phyloP scores from a whole-genome alignment of 2,113 vertebrate genomes.

The Indicator indicator region DNA sequence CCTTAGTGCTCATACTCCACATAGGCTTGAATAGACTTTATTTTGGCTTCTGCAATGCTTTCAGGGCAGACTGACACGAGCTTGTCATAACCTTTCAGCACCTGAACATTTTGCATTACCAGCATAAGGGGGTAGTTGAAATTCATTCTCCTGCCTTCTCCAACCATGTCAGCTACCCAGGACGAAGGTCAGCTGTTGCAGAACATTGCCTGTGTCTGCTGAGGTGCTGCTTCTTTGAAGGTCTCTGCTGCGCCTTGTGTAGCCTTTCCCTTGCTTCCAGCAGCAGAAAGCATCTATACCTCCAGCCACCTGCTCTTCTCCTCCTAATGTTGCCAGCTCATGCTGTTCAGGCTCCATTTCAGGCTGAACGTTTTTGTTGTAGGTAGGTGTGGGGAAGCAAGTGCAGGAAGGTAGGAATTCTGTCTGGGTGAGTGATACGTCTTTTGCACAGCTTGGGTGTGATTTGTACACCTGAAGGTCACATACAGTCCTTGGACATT shows the following conservation, averaged over 20 bases:
- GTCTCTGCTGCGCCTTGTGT: not conserved
- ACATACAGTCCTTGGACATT: not conserved
- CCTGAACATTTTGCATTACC: conserved; percentile 16
- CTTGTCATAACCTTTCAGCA: conserved; percentile 51
- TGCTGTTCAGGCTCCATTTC: not conserved
- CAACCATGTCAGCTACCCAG: not conserved
- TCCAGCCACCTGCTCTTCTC: not conserved
- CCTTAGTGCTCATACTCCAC: conserved; percentile 15
- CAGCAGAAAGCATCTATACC: not conserved
- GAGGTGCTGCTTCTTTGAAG: not conserved
- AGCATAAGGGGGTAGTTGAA: not conserved
- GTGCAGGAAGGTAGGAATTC: not conserved
- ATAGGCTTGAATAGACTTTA: conserved; percentile 70
- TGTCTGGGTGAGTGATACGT: not conserved
- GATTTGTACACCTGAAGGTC: not conserved
- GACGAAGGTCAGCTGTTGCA: not conserved
- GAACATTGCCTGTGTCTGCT: not conserved
- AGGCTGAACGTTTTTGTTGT: rapidly evolving
- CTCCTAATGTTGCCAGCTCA: not conserved
- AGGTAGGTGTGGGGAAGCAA: not conserved
- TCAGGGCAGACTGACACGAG: conserved; percentile 56
- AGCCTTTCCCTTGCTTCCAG: not conserved
- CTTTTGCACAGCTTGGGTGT: not conserved
- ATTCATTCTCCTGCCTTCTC: conserved; percentile 28
- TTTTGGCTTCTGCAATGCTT: conserved; percentile 62